A percentile compares a stretch with the other conserved stretches of the same genome.
Evolutionary conservation across 2,113 vertebrate species (phyloP).

Genomic region (Calyptommatus sinebrachiatus): DNA sequence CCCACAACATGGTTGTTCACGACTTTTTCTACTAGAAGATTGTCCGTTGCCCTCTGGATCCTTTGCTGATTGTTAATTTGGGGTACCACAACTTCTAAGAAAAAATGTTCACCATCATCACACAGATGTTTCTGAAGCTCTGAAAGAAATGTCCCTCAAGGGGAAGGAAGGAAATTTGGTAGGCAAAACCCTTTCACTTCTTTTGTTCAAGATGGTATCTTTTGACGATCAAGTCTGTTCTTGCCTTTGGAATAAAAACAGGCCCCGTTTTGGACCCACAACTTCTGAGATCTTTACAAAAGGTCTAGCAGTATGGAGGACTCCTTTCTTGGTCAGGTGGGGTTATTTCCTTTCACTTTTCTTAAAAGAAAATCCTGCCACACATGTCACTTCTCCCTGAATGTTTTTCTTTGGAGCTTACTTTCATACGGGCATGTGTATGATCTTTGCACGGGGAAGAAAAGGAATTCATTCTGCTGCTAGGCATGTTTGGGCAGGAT

Average conservation of each 20-base stretch:
- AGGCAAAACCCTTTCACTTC: constrained; percentile 26
- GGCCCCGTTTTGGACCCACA: constrained; percentile 49
- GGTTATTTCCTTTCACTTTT: background rate
- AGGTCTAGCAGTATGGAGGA: background rate
- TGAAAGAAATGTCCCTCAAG: constrained; percentile 29
- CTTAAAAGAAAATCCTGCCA: background rate
- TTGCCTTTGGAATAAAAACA: constrained; percentile 58
- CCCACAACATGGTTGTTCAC: no score
- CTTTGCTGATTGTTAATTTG: background rate
- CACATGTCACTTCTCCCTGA: constrained; percentile 10
- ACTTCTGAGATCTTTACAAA: constrained; percentile 44
- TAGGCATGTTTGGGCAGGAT: constrained; percentile 60
- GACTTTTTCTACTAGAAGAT: background rate
- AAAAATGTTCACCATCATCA: background rate
- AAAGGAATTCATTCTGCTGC: constrained; percentile 41
- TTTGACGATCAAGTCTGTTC: constrained; percentile 56
- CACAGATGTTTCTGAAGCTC: no score
- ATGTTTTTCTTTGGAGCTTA: background rate
- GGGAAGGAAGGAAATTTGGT: constrained; percentile 21
- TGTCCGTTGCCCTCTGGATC: no score
- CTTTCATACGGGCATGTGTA: background rate
- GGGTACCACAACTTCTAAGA: no score
- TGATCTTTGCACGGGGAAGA: background rate
- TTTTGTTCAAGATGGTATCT: constrained; percentile 26
- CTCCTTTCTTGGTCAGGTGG: constrained; percentile 12